These are phyloP conservation scores for Tangara arthus DNA, from an alignment of 2,797 vertebrate genomes.

Conservation along the genomic window DNA sequence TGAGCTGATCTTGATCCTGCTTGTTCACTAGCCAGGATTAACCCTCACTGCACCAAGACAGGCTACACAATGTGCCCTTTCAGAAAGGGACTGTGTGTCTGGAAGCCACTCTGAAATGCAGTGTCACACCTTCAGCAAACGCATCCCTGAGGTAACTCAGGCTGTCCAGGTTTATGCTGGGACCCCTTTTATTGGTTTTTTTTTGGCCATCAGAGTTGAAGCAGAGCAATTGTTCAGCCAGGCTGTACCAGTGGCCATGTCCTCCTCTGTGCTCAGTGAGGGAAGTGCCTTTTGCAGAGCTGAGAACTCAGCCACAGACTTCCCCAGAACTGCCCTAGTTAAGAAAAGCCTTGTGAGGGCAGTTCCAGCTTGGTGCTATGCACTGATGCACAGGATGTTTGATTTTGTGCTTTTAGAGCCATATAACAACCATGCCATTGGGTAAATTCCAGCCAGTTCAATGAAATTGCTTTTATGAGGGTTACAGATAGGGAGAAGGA, in stretches of 20 bases:
- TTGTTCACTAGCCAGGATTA: background rate
- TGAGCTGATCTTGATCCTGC: constrained; percentile 24
- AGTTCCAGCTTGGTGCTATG: background rate
- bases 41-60: background rate
- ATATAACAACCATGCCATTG: fast-evolving
- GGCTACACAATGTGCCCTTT: background rate
- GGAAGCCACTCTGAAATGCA: background rate
- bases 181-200: background rate
- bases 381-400: background rate
- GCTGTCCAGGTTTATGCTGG: background rate
- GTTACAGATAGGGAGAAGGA: background rate
- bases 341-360: background rate
- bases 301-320: background rate
- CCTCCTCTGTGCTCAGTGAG: background rate
- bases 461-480: background rate
- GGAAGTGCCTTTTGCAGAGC: background rate
- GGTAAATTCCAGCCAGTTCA: background rate
- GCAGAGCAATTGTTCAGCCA: background rate
- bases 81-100: background rate
- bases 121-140: background rate
- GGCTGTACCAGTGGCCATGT: background rate
- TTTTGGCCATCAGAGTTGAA: background rate
- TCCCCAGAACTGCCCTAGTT: background rate
- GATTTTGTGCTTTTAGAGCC: background rate
- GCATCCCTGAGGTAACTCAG: background rate